phyloP scores from a whole-genome alignment of 2,888 invertebrate genomes.

The Drosophila mayaguana region DNA sequence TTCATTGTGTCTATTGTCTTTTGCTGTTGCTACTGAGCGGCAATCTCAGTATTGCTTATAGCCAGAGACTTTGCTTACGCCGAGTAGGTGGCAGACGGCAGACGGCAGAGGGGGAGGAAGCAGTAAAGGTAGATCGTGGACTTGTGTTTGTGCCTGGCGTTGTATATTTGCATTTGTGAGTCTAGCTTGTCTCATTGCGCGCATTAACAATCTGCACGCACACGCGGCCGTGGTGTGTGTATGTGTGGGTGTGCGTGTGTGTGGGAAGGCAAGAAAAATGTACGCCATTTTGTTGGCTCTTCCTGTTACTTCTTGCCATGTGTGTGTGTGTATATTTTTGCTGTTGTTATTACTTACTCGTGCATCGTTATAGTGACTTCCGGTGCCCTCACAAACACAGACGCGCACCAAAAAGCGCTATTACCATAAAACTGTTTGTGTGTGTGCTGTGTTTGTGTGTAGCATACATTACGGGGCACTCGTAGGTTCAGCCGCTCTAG shows the following conservation, averaged over 20 bases:
- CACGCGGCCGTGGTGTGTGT: neutral
- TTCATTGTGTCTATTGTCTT: conserved; percentile 12
- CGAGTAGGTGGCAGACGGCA: conserved; percentile 3
- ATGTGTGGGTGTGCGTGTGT: conserved; percentile 5
- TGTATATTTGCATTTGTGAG: conserved; percentile 22
- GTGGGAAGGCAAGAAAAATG: conserved; percentile 52
- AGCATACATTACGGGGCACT: conserved; percentile 66
- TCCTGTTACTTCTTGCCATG: conserved; percentile 32
- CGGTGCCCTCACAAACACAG: conserved; percentile 55
- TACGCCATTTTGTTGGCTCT: conserved; percentile 68
- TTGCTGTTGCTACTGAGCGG: conserved; percentile 16
- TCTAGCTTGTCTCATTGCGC: conserved; percentile 58
- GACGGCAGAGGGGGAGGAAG: too few species aligned
- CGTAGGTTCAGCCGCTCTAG: conserved; percentile 30
- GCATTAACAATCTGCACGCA: conserved; percentile 44
- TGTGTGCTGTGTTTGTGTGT: conserved; percentile 37
- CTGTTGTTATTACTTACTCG: conserved; percentile 74
- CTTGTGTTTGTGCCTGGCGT: neutral
- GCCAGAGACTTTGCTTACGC: conserved; percentile 11
- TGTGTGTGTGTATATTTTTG: conserved; percentile 30
- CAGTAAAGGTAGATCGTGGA: conserved; percentile 1
- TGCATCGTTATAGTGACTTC: conserved; percentile 81
- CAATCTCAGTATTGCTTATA: conserved; percentile 47
- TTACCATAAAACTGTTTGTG: conserved; percentile 5
- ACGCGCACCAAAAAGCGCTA: conserved; percentile 9